A percentile compares a stretch with the other conserved stretches of the same genome.
Conservation (phyloP, 2,113 vertebrate species). For the Gadus chalcogrammus region DNA sequence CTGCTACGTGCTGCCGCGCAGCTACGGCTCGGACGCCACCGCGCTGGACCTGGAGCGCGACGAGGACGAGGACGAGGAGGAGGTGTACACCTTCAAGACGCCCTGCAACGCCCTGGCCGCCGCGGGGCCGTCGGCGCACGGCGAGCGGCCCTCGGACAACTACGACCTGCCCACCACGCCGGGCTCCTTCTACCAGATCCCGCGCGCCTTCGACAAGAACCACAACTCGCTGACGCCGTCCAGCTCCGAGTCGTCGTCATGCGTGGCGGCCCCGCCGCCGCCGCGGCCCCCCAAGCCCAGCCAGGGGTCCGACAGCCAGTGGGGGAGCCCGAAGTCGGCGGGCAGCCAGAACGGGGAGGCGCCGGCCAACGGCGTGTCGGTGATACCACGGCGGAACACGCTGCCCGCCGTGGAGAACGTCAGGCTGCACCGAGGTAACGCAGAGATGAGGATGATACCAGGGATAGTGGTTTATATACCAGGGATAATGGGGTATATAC, state of each 20-base stretch:
- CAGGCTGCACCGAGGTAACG: constrained; percentile 88
- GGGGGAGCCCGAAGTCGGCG: constrained; percentile 82
- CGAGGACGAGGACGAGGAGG: constrained; percentile 76
- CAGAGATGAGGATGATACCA: no score
- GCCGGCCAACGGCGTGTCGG: constrained; percentile 62
- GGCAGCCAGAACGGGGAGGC: constrained; percentile 77
- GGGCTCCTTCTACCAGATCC: constrained; percentile 90
- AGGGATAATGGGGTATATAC: no score
- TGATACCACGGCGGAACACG: constrained; percentile 91
- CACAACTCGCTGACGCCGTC: constrained; percentile 85
- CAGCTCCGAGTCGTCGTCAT: constrained; percentile 73
- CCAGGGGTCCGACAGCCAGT: constrained; percentile 78
- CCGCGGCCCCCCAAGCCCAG: constrained; percentile 90
- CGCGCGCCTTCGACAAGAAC: constrained; percentile 93
- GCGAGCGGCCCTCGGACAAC: constrained; percentile 78
- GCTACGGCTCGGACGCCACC: constrained; percentile 78
- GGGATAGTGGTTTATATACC: no score
- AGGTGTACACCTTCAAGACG: constrained; percentile 91
- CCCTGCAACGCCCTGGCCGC: constrained; percentile 86
- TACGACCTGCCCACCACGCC: constrained; percentile 84
- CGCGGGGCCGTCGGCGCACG: constrained; percentile 56
- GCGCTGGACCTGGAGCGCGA: constrained; percentile 54
- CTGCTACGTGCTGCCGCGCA: constrained; percentile 84
- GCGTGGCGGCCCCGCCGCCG: constrained; percentile 70
- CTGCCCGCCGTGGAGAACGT: constrained; percentile 94